phyloP scores from a whole-genome alignment of 1,140 invertebrate species.

The Cephus cinctus region DNA sequence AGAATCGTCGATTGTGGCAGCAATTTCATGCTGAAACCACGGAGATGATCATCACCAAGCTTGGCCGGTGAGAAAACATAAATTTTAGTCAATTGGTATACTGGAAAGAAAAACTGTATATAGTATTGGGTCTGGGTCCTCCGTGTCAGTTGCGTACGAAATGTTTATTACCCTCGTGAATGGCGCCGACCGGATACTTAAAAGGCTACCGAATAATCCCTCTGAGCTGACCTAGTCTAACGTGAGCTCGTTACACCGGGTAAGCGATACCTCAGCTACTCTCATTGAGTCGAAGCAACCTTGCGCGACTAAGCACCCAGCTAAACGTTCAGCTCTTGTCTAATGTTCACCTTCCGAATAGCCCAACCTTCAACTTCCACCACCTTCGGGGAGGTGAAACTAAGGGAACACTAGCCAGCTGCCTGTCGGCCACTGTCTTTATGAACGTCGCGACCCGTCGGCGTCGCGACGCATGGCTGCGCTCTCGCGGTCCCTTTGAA shows the following conservation, averaged over 20 bases:
- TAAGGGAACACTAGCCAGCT: no score
- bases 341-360: no score
- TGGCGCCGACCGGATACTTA: no score
- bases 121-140: no score
- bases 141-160: neutral
- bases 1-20: slow-evolving; percentile 56
- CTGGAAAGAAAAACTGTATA: slow-evolving; percentile 13
- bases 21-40: slow-evolving; percentile 67
- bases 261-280: slow-evolving; percentile 31
- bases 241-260: slow-evolving; percentile 24
- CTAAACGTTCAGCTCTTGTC: slow-evolving; percentile 15
- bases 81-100: neutral
- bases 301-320: slow-evolving; percentile 24
- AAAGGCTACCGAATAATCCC: no score
- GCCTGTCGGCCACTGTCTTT: no score
- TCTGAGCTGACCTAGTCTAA: slow-evolving; percentile 11
- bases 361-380: no score
- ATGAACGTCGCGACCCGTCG: no score
- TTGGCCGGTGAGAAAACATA: slow-evolving; percentile 61
- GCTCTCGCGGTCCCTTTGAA: no score
- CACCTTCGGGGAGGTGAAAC: no score
- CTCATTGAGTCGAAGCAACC: slow-evolving; percentile 24
- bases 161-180: slow-evolving; percentile 3
- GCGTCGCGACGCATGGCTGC: no score
- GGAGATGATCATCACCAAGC: slow-evolving; percentile 78